Percentiles rank a stretch among this genome's conserved stretches.
These are phyloP conservation scores for Drosophila subobscura DNA, from an alignment of 1,140 invertebrate genomes.

Conservation along the genomic window DNA sequence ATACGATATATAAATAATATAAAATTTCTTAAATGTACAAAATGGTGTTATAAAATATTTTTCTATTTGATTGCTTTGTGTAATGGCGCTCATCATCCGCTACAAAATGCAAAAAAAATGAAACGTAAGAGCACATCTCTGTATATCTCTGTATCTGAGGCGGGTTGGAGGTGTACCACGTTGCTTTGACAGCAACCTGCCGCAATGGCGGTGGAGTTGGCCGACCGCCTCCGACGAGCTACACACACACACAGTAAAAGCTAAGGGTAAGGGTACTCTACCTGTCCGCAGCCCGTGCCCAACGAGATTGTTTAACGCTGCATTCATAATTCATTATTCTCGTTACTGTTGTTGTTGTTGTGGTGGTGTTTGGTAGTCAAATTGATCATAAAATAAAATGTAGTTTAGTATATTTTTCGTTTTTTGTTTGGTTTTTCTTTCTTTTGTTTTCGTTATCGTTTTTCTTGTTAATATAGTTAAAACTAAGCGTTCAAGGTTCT, in stretches of 20 bases:
- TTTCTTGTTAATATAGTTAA: conserved; percentile 68
- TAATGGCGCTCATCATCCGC: conserved; percentile 37
- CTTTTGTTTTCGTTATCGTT: conserved; percentile 31
- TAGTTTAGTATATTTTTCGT: conserved; percentile 65
- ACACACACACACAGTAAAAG: no score
- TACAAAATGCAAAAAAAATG: conserved; percentile 21
- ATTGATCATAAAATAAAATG: conserved; percentile 58
- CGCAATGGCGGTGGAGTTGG: no score
- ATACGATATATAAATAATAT: conserved; percentile 58
- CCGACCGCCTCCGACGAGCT: no score
- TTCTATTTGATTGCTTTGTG: conserved; percentile 60
- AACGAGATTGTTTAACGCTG: conserved; percentile 25
- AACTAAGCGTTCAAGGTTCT: conserved; percentile 76
- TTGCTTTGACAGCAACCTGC: no score
- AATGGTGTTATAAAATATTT: conserved; percentile 69
- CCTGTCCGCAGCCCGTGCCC: conserved; percentile 31
- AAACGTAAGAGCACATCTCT: conserved; percentile 1
- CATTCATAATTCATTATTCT: conserved; percentile 14
- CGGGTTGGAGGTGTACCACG: background rate
- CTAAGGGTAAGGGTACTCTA: conserved; percentile 46
- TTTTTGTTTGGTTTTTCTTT: conserved; percentile 30
- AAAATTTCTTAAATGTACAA: conserved; percentile 62
- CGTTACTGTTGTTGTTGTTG: conserved; percentile 6
- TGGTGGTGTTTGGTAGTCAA: conserved; percentile 6
- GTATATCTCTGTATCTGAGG: conserved; percentile 34